phyloP scores from a whole-genome alignment of 2,113 vertebrate genomes.

The Dolichotis patagonum region DNA sequence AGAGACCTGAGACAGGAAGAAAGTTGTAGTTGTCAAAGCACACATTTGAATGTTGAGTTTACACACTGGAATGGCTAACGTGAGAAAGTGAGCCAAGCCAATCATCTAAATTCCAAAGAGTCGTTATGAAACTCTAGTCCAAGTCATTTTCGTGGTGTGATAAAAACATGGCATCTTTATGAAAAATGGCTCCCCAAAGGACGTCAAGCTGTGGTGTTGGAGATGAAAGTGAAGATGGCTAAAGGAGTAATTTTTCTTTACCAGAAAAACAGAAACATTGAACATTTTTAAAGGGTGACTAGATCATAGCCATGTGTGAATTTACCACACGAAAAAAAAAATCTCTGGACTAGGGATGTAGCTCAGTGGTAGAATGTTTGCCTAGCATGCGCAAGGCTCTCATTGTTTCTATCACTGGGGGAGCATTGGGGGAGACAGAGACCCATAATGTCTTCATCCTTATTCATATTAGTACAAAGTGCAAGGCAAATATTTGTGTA shows the following conservation, averaged over 20 bases:
- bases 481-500: background rate
- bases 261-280: background rate
- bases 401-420: background rate
- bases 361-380: background rate
- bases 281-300: background rate
- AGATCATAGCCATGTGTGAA: background rate
- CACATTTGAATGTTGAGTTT: conserved; percentile 15
- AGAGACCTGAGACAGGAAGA: conserved; percentile 24
- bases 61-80: background rate
- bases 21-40: background rate
- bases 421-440: background rate
- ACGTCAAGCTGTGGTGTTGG: background rate
- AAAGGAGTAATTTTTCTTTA: conserved; percentile 8
- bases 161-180: background rate
- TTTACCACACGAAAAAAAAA: background rate
- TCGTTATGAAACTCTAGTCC: background rate
- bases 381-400: background rate
- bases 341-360: background rate
- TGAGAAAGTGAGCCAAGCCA: background rate
- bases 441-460: background rate
- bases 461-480: background rate
- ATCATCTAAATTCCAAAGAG: background rate
- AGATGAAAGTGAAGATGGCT: background rate
- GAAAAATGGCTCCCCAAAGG: background rate
- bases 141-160: background rate